Conservation (phyloP, 2,888 invertebrate genomes). For the Ornithoptera alexandrae region DNA sequence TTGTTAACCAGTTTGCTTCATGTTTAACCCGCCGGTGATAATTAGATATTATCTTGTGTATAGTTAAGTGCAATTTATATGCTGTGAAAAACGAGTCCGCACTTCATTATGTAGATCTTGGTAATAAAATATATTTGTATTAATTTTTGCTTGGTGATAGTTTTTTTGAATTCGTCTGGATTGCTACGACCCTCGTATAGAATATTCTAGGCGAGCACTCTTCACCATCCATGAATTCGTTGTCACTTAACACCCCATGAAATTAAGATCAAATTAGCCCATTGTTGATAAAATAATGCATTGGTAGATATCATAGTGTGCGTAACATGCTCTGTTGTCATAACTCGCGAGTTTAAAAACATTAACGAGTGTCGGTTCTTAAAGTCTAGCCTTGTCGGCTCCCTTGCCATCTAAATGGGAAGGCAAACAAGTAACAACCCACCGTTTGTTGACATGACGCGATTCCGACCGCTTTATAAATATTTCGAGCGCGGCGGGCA, state of each 20-base stretch:
- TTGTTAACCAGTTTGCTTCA: not conserved
- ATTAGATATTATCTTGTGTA: not conserved
- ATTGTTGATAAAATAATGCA: not conserved
- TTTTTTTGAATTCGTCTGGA: too few species aligned
- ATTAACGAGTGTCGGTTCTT: slow-evolving; percentile 36
- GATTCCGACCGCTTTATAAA: slow-evolving; percentile 71
- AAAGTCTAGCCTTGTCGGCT: slow-evolving; percentile 55
- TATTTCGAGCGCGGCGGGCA: slow-evolving; percentile 64
- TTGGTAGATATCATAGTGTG: not conserved
- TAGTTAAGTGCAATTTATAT: not conserved
- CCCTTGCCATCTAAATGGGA: slow-evolving; percentile 61
- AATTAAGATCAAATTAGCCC: too few species aligned
- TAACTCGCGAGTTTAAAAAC: slow-evolving; percentile 15
- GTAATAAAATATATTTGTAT: not conserved
- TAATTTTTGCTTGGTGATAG: too few species aligned
- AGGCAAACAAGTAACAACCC: slow-evolving; percentile 58
- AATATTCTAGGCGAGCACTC: too few species aligned
- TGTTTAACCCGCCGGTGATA: not conserved
- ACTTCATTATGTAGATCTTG: not conserved
- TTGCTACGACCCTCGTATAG: too few species aligned
- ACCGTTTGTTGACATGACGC: slow-evolving; percentile 66
- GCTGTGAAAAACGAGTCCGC: not conserved
- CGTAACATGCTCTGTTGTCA: slow-evolving; percentile 14
- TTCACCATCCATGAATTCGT: too few species aligned
- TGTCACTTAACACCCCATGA: too few species aligned